Base-by-base conservation (phyloP, 2,888 invertebrate genomes). In the Gandaritis pyraliata region DNA sequence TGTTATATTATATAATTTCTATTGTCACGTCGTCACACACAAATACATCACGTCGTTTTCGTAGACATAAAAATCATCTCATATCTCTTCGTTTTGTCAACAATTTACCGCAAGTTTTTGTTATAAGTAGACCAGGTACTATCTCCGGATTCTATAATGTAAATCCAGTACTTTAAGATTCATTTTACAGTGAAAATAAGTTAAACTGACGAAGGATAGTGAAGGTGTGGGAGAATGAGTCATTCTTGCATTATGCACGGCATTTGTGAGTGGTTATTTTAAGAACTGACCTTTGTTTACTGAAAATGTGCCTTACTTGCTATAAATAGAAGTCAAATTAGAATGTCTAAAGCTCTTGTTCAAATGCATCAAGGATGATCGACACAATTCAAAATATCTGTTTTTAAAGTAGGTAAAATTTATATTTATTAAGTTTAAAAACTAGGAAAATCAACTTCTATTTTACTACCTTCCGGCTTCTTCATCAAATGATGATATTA, bases 191-290 rank as follows among this genome's bases (percentile, higher is more conserved):
- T 36, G 36, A 23, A 33, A 49, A 33, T 4, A 38, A 48, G 11
- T 13, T 51, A 18, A 50, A 53, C 18, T 62, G 54, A 47, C 45
- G 30, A 33, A 57, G 45, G 47, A 38, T 61, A 41, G 0, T 15
- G 36, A 58, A 53, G 68, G 68, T 51, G 66, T 55, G 68, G 55
- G 52, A 58, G 58, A 48, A 38, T 69, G 68, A 69, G 11, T 66
- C 68, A 69, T 47, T 41, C 48, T 57, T 63, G 66, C 59, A 64
- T 58, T 60, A 60, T 61, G 60, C 58, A 45, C 45, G 58, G 60
- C n/a, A 58, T 51, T 64, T 61, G 41, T 49, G 46, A 58, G 62
- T 39, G 23, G 58, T 52, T 63, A 63, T 63, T 59, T 59, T 56
- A 54, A 33, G 38, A 56, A 47, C 43, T 41, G 13, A 54, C n/a